phyloP scores from a whole-genome alignment of 2,113 vertebrate species.

The Petroica traversi region DNA sequence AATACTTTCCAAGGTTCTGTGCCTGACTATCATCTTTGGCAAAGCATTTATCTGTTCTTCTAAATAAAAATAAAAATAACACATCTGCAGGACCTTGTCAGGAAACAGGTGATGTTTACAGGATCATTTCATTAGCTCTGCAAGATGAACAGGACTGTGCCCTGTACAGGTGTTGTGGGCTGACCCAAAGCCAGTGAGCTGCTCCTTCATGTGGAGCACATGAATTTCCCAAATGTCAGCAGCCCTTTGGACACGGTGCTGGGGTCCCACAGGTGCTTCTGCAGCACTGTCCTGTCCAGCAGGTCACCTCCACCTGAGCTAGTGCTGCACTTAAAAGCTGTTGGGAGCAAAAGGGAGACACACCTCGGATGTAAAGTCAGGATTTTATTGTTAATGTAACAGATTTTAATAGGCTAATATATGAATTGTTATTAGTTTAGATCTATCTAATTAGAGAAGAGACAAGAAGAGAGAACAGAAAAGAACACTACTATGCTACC shows the following conservation, averaged over 20 bases:
- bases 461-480: neutral
- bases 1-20: neutral
- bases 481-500: neutral
- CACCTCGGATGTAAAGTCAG: neutral
- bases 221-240: neutral
- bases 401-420: neutral
- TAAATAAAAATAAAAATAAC: neutral
- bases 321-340: neutral
- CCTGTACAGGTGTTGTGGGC: neutral
- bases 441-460: neutral
- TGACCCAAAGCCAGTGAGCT: neutral
- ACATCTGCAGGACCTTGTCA: neutral
- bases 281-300: neutral
- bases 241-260: neutral
- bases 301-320: neutral
- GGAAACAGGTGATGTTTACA: neutral
- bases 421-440: neutral
- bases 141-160: neutral
- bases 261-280: neutral
- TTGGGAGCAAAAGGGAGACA: neutral
- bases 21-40: neutral
- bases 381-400: neutral
- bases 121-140: neutral
- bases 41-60: neutral
- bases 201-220: neutral